Percentiles rank a stretch among this genome's conserved stretches.
phyloP scores from a whole-genome alignment of 2,797 vertebrate genomes.

The Hylomyscus alleni region DNA sequence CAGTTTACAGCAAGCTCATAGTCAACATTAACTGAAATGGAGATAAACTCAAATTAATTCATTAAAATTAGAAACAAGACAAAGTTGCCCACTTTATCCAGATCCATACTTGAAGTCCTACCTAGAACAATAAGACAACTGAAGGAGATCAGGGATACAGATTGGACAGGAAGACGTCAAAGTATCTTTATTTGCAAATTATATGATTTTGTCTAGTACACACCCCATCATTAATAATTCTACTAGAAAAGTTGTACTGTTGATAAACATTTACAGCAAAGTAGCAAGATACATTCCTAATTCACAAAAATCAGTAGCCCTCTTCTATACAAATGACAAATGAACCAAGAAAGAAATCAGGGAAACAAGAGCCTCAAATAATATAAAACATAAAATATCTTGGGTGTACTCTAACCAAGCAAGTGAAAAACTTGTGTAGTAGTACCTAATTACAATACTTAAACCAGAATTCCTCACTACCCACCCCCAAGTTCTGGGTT shows the following conservation, averaged over 20 bases:
- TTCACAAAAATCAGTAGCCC: neutral
- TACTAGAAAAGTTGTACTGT: neutral
- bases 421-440: neutral
- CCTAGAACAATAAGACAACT: neutral
- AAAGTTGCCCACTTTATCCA: neutral
- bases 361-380: neutral
- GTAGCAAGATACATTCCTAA: neutral
- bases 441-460: no score
- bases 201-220: neutral
- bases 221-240: neutral
- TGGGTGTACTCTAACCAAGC: neutral
- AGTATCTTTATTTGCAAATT: neutral
- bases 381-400: neutral
- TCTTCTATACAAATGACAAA: neutral
- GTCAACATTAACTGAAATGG: neutral
- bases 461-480: no score
- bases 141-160: neutral
- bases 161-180: neutral
- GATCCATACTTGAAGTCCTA: neutral
- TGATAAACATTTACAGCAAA: neutral
- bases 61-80: neutral
- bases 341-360: neutral
- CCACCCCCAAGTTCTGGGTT: no score
- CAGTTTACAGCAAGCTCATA: neutral
- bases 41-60: neutral